Base-by-base conservation (phyloP, 1,140 invertebrate species). In the Drosophila simulans region DNA sequence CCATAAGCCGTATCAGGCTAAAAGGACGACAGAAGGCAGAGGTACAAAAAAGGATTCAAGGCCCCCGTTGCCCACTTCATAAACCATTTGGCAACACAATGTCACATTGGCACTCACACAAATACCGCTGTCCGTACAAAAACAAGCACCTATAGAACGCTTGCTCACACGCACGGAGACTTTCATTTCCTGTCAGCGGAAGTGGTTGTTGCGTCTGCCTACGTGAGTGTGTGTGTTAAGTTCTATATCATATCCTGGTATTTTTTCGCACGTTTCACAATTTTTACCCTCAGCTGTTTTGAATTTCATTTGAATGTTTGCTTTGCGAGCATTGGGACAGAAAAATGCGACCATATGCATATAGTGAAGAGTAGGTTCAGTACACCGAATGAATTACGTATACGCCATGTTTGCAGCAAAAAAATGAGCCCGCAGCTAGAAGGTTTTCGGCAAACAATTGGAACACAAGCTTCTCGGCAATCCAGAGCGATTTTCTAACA, bases 251-350 rank as follows among this genome's bases (percentile, higher is more conserved):
- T 79, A n/a, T 39, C 48, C 73, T 70, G 65, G 51, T 51, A 71
- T 55, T 79, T 75, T 56, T 76, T 58, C 48, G 62, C 75, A 88
- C 75, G 78, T 81, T 85, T 17, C 27, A 62, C 74, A 72, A 78
- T 76, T 88, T 79, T 62, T 76, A 71, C 45, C 42, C 75, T 69
- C 66, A 73, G 62, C 79, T 88, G 56, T 83, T 88, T 82, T 82
- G 75, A 79, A 88, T 88, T 88, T 76, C 58, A 79, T 72, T 79
- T 85, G 76, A 65, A 34, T 63, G 54, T 43, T 59, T 63, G 37
- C 11, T 15, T 63, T 45, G 15, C 34, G 1, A 11, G 4, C 15
- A 40, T 31, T 22, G 27, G 13, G 31, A n/a, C 25, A 34, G 58
- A 25, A 59, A 59, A n/a, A 35, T 49, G 25, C 48, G 46, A 8